Evolutionary conservation across 2,113 vertebrate species (phyloP).

Genomic region (Austrofundulus limnaeus): DNA sequence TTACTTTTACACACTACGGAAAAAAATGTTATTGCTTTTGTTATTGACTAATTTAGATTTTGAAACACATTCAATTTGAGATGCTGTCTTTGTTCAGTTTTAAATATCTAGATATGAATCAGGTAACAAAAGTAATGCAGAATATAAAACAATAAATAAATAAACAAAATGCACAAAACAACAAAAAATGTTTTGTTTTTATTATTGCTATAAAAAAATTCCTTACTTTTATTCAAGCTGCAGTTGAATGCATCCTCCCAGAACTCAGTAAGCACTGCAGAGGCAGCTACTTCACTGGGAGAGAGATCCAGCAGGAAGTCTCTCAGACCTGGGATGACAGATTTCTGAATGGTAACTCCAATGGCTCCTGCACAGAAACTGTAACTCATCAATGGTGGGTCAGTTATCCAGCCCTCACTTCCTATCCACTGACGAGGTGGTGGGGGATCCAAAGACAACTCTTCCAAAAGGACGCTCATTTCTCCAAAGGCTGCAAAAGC

Average conservation of each 20-base stretch:
- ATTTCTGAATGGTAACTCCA: slow-evolving; percentile 46
- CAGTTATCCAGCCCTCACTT: slow-evolving; percentile 71
- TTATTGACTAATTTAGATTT: no score
- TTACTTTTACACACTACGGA: no score
- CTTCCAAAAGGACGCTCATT: slow-evolving; percentile 62
- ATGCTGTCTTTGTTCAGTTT: neutral
- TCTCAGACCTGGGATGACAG: slow-evolving; percentile 6
- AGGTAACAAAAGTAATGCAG: neutral
- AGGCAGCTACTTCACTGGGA: neutral
- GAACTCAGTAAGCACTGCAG: slow-evolving; percentile 61
- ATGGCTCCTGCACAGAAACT: slow-evolving; percentile 58
- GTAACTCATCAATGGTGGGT: slow-evolving; percentile 54
- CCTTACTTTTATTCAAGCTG: slow-evolving; percentile 22
- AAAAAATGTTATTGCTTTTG: no score
- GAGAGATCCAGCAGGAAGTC: neutral
- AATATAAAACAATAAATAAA: neutral
- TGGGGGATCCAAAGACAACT: slow-evolving; percentile 44
- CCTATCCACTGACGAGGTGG: slow-evolving; percentile 75
- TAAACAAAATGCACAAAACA: neutral
- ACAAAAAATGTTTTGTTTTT: neutral
- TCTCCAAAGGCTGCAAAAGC: slow-evolving; percentile 1
- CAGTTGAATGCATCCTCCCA: slow-evolving; percentile 75
- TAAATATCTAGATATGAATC: neutral
- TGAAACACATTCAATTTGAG: neutral
- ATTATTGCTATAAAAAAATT: no score